Evolutionary conservation across 1,140 invertebrate genomes (phyloP), one percentile per base, ranked within the genome.

Genomic region (Nasonia vitripennis): DNA sequence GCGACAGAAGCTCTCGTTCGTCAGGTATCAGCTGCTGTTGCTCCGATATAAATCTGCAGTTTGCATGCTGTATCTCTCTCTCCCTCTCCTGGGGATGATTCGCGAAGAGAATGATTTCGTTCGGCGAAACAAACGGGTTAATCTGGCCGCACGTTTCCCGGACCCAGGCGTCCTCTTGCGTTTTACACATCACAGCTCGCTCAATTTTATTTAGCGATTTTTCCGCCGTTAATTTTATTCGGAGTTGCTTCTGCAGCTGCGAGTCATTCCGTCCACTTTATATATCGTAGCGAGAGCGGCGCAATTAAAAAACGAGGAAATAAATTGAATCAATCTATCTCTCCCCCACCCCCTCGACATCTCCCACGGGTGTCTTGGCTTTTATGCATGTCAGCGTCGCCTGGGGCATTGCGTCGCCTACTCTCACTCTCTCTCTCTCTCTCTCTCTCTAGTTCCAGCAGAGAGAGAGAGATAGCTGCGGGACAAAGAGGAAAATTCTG

Each of bases 11-110:
- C 4, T 37, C 34, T 34, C 37, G 73, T 27, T 83, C 81, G 75
- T 83, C 81, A 45, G 17, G 55, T 62, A 62, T 9, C 74, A n/a
- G 51, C 62, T 31, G 45, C n/a, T 70, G 37, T 37, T 77, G 62
- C 34, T 20, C 74, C 79, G 80, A 85, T 83, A 85, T 85, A 87
- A 87, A 87, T 87, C 83, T 85, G 70, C 23, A 67, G 84, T 84
- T 87, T 85, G 79, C 80, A 85, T 85, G 62, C 27, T 27, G 27
- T 85, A 83, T 87, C 83, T 82, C n/a, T 10, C 0, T 55, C 27
- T 2, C 51, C 51, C 84, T 70, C 84, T 81, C 67, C 41, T 23
- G 74, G 73, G 79, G 83, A 87, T 85, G 74, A 85, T 84, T 37
- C 80, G 78, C 31, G 74, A n/a, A 62, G 55, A 34, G 78, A 74